These are phyloP conservation scores for Actinia equina DNA, from an alignment of 64 coral and sea anemone species.

Conservation along the genomic window DNA sequence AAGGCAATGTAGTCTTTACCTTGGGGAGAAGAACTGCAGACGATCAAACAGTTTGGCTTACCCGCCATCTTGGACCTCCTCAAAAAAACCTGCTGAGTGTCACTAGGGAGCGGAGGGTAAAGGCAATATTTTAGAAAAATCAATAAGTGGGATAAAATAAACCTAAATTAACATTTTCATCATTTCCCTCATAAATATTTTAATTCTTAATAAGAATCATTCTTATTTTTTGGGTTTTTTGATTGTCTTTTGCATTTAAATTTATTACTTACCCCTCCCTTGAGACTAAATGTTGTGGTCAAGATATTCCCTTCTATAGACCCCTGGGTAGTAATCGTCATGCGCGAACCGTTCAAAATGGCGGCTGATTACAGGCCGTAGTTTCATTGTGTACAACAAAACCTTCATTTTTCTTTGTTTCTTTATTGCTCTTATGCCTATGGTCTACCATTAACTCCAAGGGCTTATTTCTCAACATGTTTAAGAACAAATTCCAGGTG, in stretches of 20 bases:
- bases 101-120: not conserved
- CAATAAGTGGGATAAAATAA: too few relatives aligned
- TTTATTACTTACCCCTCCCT: not conserved
- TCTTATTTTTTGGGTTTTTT: not conserved
- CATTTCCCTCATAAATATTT: too few relatives aligned
- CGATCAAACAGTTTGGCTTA: constrained; percentile 70
- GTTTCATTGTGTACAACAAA: constrained; percentile 3
- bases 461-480: constrained; percentile 38
- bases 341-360: constrained; percentile 63
- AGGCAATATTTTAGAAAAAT: too few relatives aligned
- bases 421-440: not conserved
- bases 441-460: not conserved
- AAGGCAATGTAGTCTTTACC: constrained; percentile 17
- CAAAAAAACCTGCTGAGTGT: not conserved
- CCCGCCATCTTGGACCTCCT: constrained; percentile 68
- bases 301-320: not conserved
- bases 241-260: not conserved
- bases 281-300: not conserved
- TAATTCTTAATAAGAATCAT: not conserved
- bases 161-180: too few relatives aligned
- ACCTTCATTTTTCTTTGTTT: constrained; percentile 16
- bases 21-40: constrained; percentile 65
- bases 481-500: constrained; percentile 94
- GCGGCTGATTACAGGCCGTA: constrained; percentile 43
- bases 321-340: not conserved